phyloP scores from a whole-genome alignment of 1,140 invertebrate genomes.

The Sesamia nonagrioides region DNA sequence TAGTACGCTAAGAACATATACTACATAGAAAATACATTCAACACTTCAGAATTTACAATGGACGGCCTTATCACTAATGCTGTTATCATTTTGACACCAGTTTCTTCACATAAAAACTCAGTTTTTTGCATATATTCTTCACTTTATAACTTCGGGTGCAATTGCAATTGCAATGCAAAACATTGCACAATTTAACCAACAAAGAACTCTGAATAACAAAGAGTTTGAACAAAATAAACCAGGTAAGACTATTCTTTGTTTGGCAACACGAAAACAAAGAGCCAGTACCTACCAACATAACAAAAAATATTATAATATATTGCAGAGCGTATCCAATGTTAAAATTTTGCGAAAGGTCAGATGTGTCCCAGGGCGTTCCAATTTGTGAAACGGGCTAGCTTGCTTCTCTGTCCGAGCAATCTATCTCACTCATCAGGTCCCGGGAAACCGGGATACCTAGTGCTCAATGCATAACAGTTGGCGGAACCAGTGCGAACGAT shows the following conservation, averaged over 20 bases:
- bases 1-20: no score
- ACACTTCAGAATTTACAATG: no score
- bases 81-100: no score
- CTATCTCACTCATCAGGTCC: conserved; percentile 72
- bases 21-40: no score
- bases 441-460: conserved; percentile 79
- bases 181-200: background rate
- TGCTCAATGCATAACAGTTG: conserved; percentile 58
- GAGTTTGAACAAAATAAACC: conserved; percentile 7
- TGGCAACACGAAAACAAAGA: conserved; percentile 18
- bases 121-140: no score
- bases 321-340: conserved; percentile 34
- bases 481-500: conserved; percentile 54
- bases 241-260: conserved; percentile 11
- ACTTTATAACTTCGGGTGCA: no score
- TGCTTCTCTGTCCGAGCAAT: conserved; percentile 64
- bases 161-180: background rate
- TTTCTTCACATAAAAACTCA: no score
- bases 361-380: conserved; percentile 61
- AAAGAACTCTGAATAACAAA: conserved; percentile 3
- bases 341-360: conserved; percentile 62
- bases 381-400: conserved; percentile 68
- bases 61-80: no score
- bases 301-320: conserved; percentile 10
- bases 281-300: background rate